Percentiles rank a stretch among this genome's conserved stretches.
phyloP scores from a whole-genome alignment of 30 jellyfish, hydroid and myxozoan species.

The Hydractinia echinata region DNA sequence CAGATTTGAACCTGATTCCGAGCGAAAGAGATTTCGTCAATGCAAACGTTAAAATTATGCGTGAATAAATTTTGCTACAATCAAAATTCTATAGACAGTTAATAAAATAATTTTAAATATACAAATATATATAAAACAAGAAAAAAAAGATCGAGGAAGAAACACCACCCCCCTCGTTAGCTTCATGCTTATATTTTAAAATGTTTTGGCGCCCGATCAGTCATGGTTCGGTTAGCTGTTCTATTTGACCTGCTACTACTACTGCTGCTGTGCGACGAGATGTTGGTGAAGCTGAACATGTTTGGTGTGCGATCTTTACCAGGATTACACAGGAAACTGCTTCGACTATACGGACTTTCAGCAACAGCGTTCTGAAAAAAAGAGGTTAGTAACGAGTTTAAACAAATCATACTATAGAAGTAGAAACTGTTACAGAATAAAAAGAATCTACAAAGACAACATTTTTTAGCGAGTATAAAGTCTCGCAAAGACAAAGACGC shows the following conservation, averaged over 20 bases:
- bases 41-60: too few relatives aligned
- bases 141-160: too few relatives aligned
- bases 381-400: not conserved
- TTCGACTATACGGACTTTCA: conserved; percentile 34
- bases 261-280: not conserved
- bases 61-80: too few relatives aligned
- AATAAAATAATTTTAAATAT: too few relatives aligned
- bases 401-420: not conserved
- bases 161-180: too few relatives aligned
- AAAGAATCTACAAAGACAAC: too few relatives aligned
- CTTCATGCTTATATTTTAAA: not conserved
- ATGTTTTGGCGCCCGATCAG: conserved; percentile 25
- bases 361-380: conserved; percentile 36
- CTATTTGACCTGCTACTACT: not conserved
- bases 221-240: conserved; percentile 14
- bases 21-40: too few relatives aligned
- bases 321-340: conserved; percentile 35
- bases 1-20: too few relatives aligned
- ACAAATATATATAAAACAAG: too few relatives aligned
- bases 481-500: too few relatives aligned
- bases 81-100: too few relatives aligned
- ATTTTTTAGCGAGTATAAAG: too few relatives aligned
- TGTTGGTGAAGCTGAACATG: conserved; percentile 31
- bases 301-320: conserved; percentile 26
- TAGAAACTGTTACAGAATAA: not conserved